A percentile compares a stretch with the other conserved stretches of the same genome.
Conservation (phyloP, 2,888 invertebrate species). For the Pachycephus smyrnensis region DNA sequence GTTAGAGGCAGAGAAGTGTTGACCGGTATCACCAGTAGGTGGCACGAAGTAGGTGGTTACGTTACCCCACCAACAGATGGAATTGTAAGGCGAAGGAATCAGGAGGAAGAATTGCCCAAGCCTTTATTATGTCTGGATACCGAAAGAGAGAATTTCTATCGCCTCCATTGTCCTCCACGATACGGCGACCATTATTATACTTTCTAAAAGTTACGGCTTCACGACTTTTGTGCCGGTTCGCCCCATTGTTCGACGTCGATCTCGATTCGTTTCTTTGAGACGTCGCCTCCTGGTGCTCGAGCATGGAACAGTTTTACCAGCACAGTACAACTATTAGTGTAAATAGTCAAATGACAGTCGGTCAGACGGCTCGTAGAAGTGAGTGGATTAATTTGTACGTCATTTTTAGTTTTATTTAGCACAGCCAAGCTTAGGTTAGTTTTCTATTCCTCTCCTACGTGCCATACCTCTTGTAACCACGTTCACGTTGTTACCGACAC, state of each 20-base stretch:
- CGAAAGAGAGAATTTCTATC: constrained; percentile 4
- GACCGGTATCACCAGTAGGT: background rate
- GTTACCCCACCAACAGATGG: background rate
- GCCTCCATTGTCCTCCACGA: constrained; percentile 13
- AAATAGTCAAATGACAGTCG: background rate
- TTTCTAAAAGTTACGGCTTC: constrained; percentile 14
- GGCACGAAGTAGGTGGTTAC: background rate
- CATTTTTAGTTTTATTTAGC: background rate
- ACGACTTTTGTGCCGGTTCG: background rate
- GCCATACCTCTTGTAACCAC: background rate
- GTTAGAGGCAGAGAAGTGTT: background rate
- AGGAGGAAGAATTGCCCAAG: background rate
- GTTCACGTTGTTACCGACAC: background rate
- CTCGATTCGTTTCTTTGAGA: background rate
- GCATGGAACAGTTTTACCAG: background rate
- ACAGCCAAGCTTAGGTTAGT: background rate
- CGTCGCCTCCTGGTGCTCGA: background rate
- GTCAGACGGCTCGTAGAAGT: background rate
- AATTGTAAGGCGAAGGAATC: background rate
- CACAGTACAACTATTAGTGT: background rate
- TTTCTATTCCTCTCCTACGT: background rate
- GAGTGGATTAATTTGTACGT: background rate
- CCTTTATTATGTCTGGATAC: background rate
- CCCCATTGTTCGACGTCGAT: background rate
- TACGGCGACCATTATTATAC: constrained; percentile 5